Conservation (phyloP, 2,113 vertebrate genomes). For the Emydocephalus ijimae region DNA sequence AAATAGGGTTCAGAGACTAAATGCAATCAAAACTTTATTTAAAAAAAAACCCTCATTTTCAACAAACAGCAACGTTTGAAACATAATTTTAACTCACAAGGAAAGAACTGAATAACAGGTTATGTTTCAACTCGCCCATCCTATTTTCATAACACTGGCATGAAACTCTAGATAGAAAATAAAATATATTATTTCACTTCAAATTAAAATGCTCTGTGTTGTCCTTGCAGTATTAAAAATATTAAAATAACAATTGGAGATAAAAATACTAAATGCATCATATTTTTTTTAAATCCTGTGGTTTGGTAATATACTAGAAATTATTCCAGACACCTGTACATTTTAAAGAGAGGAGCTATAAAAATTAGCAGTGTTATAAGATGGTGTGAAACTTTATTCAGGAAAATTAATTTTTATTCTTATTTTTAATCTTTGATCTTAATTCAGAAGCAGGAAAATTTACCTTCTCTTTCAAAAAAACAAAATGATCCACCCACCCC, state of each 20-base stretch:
- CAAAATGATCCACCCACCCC: too few species aligned
- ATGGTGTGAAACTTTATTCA: neutral
- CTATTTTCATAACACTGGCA: neutral
- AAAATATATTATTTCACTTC: neutral
- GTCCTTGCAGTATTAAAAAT: neutral
- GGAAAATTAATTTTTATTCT: neutral
- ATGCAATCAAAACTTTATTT: neutral
- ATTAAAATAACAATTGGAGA: neutral
- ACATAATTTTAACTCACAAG: neutral
- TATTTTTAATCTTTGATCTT: neutral
- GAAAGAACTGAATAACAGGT: neutral
- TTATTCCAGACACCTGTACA: too few species aligned
- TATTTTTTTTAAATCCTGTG: neutral
- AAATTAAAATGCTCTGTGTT: neutral
- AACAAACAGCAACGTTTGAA: neutral
- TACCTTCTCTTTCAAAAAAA: neutral
- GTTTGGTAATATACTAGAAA: neutral
- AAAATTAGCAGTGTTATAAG: neutral
- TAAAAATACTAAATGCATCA: neutral
- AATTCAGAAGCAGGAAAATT: neutral
- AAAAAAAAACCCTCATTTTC: neutral
- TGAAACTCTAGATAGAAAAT: neutral
- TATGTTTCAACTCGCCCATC: neutral
- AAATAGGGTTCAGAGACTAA: too few species aligned
- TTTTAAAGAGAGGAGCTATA: neutral